Conservation (phyloP, 2,888 invertebrate genomes). For the Agriotes lineatus region DNA sequence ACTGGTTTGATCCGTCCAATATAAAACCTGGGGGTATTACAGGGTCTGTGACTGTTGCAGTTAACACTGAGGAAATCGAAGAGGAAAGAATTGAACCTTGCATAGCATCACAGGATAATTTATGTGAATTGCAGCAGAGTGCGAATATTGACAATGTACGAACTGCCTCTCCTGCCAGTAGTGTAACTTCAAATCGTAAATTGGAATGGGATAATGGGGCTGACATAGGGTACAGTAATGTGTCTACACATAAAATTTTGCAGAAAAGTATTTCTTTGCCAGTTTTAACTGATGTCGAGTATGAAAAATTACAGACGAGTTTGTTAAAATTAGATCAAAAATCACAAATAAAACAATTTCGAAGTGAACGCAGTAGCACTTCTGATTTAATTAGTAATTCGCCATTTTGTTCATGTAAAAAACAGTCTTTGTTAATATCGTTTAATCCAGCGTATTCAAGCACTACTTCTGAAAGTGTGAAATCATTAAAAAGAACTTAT, state of each 20-base stretch:
- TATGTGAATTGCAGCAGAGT: slow-evolving; percentile 10
- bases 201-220: slow-evolving; percentile 91
- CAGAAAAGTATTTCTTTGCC: slow-evolving; percentile 62
- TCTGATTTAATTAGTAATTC: background rate
- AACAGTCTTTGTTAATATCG: background rate
- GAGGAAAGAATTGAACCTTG: slow-evolving; percentile 5
- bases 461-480: slow-evolving; percentile 16
- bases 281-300: slow-evolving; percentile 45
- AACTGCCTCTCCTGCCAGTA: slow-evolving; percentile 77
- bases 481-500: slow-evolving; percentile 6
- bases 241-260: slow-evolving; percentile 59
- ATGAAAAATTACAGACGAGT: slow-evolving; percentile 28
- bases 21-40: background rate
- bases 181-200: slow-evolving; percentile 78
- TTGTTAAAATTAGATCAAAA: background rate
- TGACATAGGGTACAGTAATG: slow-evolving; percentile 80
- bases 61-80: slow-evolving; percentile 22
- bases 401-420: background rate
- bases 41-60: slow-evolving; percentile 30
- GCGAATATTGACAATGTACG: slow-evolving; percentile 11
- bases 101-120: slow-evolving; percentile 54
- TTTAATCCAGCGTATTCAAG: slow-evolving; percentile 14
- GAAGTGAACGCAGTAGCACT: background rate
- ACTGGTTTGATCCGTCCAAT: background rate
- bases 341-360: background rate